Conservation (phyloP, 2,888 invertebrate species). For the Microplitis deprimator region DNA sequence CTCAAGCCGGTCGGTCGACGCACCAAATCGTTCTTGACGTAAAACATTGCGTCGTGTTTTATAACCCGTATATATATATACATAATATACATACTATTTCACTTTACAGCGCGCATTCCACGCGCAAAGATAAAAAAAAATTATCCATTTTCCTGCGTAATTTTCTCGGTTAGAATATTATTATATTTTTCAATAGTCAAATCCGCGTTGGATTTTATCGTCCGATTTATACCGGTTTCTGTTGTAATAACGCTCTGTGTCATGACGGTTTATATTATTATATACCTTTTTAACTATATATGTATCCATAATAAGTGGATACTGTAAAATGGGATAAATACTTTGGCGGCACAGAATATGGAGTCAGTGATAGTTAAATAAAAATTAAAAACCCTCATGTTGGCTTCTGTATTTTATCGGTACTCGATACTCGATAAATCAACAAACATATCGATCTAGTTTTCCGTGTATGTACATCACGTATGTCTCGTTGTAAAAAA, state of each 20-base stretch:
- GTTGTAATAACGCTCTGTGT: background rate
- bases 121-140: background rate
- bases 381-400: background rate
- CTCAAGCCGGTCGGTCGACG: background rate
- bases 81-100: background rate
- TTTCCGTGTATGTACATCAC: constrained; percentile 48
- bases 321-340: background rate
- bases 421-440: constrained; percentile 11
- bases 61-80: background rate
- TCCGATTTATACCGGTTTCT: constrained; percentile 1
- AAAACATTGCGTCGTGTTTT: constrained; percentile 1
- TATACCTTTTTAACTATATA: background rate
- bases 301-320: background rate
- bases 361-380: background rate
- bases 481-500: constrained; percentile 31
- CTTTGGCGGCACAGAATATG: too few species aligned
- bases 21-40: background rate
- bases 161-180: background rate
- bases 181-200: constrained; percentile 1
- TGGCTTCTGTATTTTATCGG: too few species aligned
- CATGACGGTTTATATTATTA: background rate
- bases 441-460: constrained; percentile 43
- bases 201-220: background rate
- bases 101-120: background rate
- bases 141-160: background rate